These are phyloP conservation scores for Drosophila equinoxialis DNA, from an alignment of 1,140 invertebrate species.

Conservation along the genomic window DNA sequence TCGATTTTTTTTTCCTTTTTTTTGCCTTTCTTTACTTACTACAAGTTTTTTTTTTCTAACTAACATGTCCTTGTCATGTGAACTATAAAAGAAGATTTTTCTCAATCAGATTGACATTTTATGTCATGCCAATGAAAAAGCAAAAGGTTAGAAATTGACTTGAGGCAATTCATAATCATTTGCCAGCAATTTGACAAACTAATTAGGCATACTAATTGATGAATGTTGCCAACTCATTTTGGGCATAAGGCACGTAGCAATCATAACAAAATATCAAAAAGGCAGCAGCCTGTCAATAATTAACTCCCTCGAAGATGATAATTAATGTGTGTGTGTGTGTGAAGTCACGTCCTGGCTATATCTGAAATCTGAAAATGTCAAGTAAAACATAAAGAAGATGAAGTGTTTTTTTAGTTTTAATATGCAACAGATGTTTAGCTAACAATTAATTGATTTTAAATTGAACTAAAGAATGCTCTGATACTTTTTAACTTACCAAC, in stretches of 20 bases:
- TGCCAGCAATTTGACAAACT: slow-evolving; percentile 51
- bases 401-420: background rate
- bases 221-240: slow-evolving; percentile 27
- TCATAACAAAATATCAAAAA: slow-evolving; percentile 40
- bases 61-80: background rate
- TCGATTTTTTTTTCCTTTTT: slow-evolving; percentile 48
- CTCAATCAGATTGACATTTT: background rate
- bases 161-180: slow-evolving; percentile 48
- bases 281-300: slow-evolving; percentile 7
- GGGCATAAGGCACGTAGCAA: slow-evolving; percentile 41
- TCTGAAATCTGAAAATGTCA: slow-evolving; percentile 1
- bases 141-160: background rate
- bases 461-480: background rate
- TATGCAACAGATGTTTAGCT: background rate
- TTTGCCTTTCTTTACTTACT: background rate
- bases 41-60: background rate
- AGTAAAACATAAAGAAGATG: background rate
- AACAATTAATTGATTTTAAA: background rate
- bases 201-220: slow-evolving; percentile 50
- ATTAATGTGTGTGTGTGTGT: background rate
- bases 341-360: background rate
- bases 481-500: too few species aligned
- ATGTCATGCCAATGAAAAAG: background rate
- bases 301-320: background rate
- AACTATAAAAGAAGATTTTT: background rate